These are phyloP conservation scores for Dicrostonyx torquatus DNA, from an alignment of 2,797 vertebrate species.

Conservation along the genomic window DNA sequence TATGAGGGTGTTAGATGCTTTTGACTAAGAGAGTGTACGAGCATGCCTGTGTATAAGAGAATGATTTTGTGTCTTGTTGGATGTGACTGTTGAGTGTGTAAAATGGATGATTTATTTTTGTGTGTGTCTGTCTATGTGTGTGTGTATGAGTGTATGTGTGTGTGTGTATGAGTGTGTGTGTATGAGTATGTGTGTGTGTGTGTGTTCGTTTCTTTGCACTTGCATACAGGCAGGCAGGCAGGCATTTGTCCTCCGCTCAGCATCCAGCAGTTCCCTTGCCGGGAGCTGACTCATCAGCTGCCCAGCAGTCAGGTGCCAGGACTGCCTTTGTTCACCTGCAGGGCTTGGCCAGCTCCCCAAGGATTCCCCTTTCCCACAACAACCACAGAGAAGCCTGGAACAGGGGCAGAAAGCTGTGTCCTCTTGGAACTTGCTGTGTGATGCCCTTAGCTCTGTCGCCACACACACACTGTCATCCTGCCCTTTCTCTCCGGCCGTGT, in stretches of 20 bases:
- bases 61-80: too few relatives aligned
- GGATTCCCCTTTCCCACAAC: slow-evolving; percentile 9
- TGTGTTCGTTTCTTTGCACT: not conserved
- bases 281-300: slow-evolving; percentile 54
- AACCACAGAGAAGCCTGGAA: not conserved
- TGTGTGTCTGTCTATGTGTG: not conserved
- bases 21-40: not conserved
- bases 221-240: not conserved
- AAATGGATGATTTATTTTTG: not conserved
- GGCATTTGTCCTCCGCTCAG: not conserved
- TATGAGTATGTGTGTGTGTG: not conserved
- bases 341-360: slow-evolving; percentile 39
- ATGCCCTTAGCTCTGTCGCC: fast-evolving
- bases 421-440: not conserved
- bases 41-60: not conserved
- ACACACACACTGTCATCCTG: not conserved
- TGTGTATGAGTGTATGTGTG: not conserved
- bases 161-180: not conserved
- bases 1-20: not conserved
- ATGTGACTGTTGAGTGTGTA: not conserved
- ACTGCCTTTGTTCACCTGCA: not conserved
- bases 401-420: not conserved
- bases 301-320: slow-evolving; percentile 35
- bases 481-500: not conserved
- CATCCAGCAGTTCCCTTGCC: slow-evolving; percentile 47